Base-by-base conservation (phyloP, 2,888 invertebrate genomes). In the Nymphalis c-album region DNA sequence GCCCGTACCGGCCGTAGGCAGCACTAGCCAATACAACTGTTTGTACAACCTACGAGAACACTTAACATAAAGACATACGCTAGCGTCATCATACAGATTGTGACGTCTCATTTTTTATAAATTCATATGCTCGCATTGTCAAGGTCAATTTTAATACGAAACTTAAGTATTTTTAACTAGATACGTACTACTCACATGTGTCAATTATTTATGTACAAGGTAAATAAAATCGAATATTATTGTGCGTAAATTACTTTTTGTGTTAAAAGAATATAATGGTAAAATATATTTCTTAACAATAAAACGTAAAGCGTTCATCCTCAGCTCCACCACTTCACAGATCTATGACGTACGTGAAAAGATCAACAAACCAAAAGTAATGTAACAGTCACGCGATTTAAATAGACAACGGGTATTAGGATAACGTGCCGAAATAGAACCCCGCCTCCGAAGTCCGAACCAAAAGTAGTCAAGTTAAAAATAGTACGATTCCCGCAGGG, bases 381-480 rank as follows among this genome's bases (percentile, higher is more conserved):
- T 83, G 76, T 82, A 85, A 87, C 83, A 85, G 80, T 82, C 82
- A 78, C 79, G 77, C 75, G 81, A 79, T 86, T 67, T 76, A 90
- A 91, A 91, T 91, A 91, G 90, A 87, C 82, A 85, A 81, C 80
- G 80, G 75, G 80, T 81, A 86, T 86, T 87, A 86, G 87, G 85
- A 86, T 83, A 89, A 85, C 85, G 81, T 73, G 80, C 84, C 75
- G 86, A 91, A 90, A 91, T 91, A 91, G 90, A 85, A 83, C 85
- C 84, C 89, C 90, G 90, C 91, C 90, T 91, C 88, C 88, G 89
- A 82, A 89, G 84, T 86, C 83, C 90, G 85, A 86, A 91, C 92
- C 92, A 91, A 92, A 92, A 91, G 86, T 77, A 90, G 92, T 88
- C 86, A 90, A 89, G 88, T 85, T 91, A 92, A 91, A 85, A 85